phyloP scores from a whole-genome alignment of 2,113 vertebrate genomes.

The Rattus norvegicus region DNA sequence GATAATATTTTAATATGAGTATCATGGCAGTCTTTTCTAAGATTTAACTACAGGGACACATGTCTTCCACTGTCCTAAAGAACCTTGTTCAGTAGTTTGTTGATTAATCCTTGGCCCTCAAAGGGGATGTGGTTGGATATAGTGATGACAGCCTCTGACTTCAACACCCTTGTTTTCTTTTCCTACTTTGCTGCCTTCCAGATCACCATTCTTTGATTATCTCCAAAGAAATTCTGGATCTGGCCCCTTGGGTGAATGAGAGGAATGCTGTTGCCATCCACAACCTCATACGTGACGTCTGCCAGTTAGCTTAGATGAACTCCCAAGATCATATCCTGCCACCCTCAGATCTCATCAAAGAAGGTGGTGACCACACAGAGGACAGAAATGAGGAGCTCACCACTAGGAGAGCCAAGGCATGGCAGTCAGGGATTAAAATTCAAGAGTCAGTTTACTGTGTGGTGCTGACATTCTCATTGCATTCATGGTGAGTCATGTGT shows the following conservation, averaged over 20 bases:
- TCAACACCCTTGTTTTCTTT: background rate
- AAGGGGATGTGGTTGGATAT: background rate
- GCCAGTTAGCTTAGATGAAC: slow-evolving; percentile 96
- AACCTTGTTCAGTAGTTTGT: background rate
- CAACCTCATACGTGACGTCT: slow-evolving; percentile 96
- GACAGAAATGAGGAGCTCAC: background rate
- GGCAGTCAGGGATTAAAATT: background rate
- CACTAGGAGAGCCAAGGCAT: background rate
- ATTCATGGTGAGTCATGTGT: background rate
- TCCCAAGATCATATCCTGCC: slow-evolving; percentile 94
- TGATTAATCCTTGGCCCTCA: background rate
- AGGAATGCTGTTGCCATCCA: slow-evolving; percentile 92
- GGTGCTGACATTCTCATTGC: background rate
- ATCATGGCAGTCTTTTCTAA: background rate
- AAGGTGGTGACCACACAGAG: slow-evolving; percentile 72
- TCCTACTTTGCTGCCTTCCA: slow-evolving; percentile 79
- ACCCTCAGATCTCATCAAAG: slow-evolving; percentile 90
- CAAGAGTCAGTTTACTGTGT: too few species aligned
- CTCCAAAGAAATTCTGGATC: slow-evolving; percentile 94
- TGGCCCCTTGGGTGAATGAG: slow-evolving; percentile 94
- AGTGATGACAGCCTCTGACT: background rate
- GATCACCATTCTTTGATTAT: slow-evolving; percentile 96
- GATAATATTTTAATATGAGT: background rate
- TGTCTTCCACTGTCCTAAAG: background rate
- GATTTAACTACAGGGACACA: background rate